phyloP scores from a whole-genome alignment of 2,113 vertebrate genomes.

The Siphamia tubifer region DNA sequence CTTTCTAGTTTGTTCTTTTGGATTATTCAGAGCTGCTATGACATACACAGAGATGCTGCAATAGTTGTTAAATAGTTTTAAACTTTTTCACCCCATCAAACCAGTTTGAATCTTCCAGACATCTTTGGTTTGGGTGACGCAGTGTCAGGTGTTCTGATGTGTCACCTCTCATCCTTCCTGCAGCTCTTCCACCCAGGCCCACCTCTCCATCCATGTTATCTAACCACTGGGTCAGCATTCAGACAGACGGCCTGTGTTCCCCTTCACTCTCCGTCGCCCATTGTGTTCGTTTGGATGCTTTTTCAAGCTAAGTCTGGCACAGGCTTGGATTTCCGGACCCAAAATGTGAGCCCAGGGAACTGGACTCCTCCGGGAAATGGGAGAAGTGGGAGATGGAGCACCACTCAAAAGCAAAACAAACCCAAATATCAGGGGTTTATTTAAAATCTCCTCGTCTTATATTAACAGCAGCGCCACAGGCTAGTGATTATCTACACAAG shows the following conservation, averaged over 20 bases:
- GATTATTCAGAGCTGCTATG: too few species aligned
- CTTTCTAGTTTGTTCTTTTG: too few species aligned
- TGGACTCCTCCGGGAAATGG: conserved; percentile 39
- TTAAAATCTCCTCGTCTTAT: conserved; percentile 63
- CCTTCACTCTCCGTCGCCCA: conserved; percentile 9
- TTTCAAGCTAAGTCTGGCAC: conserved; percentile 63
- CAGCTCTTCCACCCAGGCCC: background rate
- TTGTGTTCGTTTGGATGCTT: conserved; percentile 53
- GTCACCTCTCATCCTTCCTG: background rate
- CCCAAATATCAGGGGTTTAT: conserved; percentile 63
- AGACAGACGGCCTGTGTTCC: conserved; percentile 40
- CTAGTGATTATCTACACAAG: conserved; percentile 56
- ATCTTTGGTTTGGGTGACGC: too few species aligned
- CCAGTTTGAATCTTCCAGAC: too few species aligned
- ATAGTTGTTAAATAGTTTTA: too few species aligned
- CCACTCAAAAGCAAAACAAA: conserved; percentile 69
- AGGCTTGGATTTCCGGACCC: conserved; percentile 67
- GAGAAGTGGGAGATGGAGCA: conserved; percentile 41
- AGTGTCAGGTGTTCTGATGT: background rate
- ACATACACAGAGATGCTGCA: too few species aligned
- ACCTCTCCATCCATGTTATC: conserved; percentile 13
- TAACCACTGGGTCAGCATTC: conserved; percentile 31
- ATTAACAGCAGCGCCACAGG: conserved; percentile 61
- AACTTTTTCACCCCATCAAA: too few species aligned
- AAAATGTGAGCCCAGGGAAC: conserved; percentile 52